These are phyloP conservation scores for Thecocarcelia acutangulata DNA, from an alignment of 2,888 invertebrate species.

Conservation along the genomic window DNA sequence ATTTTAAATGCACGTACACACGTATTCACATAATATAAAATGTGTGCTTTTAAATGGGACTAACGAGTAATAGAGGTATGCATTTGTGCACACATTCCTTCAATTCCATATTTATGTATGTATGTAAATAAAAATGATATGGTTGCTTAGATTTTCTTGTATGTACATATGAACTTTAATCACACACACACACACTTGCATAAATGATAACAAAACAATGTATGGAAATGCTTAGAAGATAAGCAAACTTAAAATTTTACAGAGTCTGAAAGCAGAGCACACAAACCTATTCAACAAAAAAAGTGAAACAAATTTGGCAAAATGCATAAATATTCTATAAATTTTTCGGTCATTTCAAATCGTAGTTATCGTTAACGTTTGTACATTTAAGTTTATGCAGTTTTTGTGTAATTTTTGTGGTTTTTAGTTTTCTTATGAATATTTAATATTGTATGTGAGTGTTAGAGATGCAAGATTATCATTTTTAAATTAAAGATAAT, in stretches of 20 bases:
- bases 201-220: conserved; percentile 37
- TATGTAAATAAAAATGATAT: conserved; percentile 8
- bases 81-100: too few relatives aligned
- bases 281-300: conserved; percentile 1
- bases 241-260: conserved; percentile 41
- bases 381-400: conserved; percentile 31
- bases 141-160: background rate
- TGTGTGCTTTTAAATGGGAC: conserved; percentile 17
- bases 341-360: conserved; percentile 52
- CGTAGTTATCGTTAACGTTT: conserved; percentile 50
- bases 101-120: too few relatives aligned
- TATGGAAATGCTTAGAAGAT: conserved; percentile 53
- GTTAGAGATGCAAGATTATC: background rate
- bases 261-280: conserved; percentile 13
- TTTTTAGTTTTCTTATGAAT: conserved; percentile 22
- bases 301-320: conserved; percentile 21
- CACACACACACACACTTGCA: background rate
- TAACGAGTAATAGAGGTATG: conserved; percentile 32
- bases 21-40: background rate
- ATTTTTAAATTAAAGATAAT: background rate
- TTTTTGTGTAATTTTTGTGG: background rate
- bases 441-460: background rate
- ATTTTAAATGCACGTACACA: conserved; percentile 1
- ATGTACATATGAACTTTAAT: too few relatives aligned
- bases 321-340: conserved; percentile 66